Percentiles rank a stretch among this genome's conserved stretches.
phyloP scores from a whole-genome alignment of 2,113 vertebrate species.

The Rhagologus leucostigma region DNA sequence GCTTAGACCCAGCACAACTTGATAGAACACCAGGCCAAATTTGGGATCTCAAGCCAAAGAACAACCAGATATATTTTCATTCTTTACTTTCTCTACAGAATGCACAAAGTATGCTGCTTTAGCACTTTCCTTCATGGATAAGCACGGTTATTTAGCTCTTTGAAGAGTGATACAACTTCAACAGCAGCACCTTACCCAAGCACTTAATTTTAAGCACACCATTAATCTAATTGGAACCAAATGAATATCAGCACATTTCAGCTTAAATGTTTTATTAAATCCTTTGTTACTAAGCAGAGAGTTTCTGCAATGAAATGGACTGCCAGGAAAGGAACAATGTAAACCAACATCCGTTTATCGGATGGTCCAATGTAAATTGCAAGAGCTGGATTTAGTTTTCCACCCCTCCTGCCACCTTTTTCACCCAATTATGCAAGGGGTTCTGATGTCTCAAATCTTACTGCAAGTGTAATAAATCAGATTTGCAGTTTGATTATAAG shows the following conservation, averaged over 20 bases:
- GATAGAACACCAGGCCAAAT: neutral
- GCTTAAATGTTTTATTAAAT: neutral
- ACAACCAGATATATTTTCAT: accelerated
- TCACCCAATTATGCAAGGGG: neutral
- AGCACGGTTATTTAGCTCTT: neutral
- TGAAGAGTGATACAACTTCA: neutral
- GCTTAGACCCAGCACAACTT: neutral
- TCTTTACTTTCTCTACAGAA: neutral
- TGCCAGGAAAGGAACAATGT: neutral
- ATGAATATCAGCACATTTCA: neutral
- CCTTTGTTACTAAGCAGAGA: neutral
- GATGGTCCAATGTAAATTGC: neutral
- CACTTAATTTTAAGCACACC: neutral
- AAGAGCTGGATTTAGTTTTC: neutral
- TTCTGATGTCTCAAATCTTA: neutral
- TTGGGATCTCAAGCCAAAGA: neutral
- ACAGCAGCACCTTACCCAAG: neutral
- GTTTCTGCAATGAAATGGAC: neutral
- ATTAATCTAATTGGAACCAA: neutral
- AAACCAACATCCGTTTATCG: neutral
- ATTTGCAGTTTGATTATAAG: neutral
- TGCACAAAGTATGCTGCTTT: neutral
- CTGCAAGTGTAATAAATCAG: neutral
- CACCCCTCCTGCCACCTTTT: neutral
- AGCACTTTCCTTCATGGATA: neutral